Conservation (phyloP, 2,797 vertebrate genomes). For the Sternotherus odoratus region DNA sequence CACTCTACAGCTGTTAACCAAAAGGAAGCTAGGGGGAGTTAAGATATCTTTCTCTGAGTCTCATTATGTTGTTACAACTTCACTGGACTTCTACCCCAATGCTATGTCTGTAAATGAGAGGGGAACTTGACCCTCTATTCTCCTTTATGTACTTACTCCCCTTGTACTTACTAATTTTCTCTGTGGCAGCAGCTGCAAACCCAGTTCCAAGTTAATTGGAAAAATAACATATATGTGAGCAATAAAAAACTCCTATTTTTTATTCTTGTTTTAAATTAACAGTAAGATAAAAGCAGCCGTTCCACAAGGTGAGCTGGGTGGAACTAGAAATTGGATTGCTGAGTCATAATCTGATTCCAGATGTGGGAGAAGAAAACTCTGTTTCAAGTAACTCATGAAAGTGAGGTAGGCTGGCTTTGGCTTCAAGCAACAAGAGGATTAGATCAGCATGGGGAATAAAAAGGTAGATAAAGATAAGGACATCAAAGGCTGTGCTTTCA, state of each 20-base stretch:
- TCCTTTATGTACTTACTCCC: background rate
- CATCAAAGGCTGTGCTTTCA: conserved; percentile 26
- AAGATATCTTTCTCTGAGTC: too few relatives aligned
- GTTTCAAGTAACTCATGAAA: conserved; percentile 53
- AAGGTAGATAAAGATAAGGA: conserved; percentile 42
- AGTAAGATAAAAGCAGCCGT: conserved; percentile 56
- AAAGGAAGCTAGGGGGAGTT: too few relatives aligned
- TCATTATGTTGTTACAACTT: background rate
- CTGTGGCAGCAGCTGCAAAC: background rate
- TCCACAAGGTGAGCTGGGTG: conserved; percentile 60
- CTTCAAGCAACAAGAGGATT: conserved; percentile 60
- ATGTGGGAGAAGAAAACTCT: conserved; percentile 73
- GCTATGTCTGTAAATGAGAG: background rate
- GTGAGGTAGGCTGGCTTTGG: conserved; percentile 58
- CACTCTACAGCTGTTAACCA: background rate
- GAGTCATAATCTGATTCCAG: conserved; percentile 73
- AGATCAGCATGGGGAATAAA: conserved; percentile 63
- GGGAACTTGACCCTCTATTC: background rate
- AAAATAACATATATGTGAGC: background rate
- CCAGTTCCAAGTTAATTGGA: background rate
- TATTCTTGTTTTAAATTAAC: background rate
- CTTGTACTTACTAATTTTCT: background rate
- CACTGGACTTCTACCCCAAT: too few relatives aligned
- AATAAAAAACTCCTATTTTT: background rate
- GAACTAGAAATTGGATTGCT: conserved; percentile 66